Conservation (phyloP, 1,140 invertebrate species). For the Eumaeus atala region DNA sequence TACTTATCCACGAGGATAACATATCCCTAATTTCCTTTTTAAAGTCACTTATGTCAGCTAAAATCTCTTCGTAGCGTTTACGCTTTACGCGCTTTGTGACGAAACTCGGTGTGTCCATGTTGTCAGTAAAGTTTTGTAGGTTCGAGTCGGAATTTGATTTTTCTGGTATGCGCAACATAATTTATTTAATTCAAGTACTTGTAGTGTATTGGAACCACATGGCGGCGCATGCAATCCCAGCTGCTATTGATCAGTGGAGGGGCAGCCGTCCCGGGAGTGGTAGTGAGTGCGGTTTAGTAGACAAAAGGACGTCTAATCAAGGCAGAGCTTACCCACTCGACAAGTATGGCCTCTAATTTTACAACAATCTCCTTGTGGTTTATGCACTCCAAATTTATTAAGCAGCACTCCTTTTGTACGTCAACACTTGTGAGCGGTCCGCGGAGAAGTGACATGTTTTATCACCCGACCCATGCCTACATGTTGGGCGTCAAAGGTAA, state of each 20-base stretch:
- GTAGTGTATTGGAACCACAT: constrained; percentile 4
- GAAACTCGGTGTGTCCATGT: background rate
- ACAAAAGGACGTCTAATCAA: too few species aligned
- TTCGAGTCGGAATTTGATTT: constrained; percentile 11
- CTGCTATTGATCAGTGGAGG: too few species aligned
- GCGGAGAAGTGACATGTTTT: too few species aligned
- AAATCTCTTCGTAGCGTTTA: constrained; percentile 17
- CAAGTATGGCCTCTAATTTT: too few species aligned
- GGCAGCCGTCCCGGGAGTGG: too few species aligned
- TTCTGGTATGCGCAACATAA: constrained; percentile 11
- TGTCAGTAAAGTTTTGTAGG: constrained; percentile 3
- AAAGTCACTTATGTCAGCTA: constrained; percentile 14
- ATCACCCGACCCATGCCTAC: too few species aligned
- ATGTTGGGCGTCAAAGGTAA: too few species aligned
- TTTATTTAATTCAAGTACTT: background rate
- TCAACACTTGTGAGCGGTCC: background rate
- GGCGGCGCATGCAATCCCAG: too few species aligned
- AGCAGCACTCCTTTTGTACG: background rate
- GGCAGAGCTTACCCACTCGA: too few species aligned
- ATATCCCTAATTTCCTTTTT: constrained; percentile 20
- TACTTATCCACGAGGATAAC: constrained; percentile 15
- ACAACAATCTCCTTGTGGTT: too few species aligned
- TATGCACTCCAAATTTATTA: too few species aligned
- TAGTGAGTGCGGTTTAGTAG: too few species aligned
- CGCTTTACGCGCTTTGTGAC: constrained; percentile 12